These are phyloP conservation scores for Amphilophus citrinellus DNA, from an alignment of 2,113 vertebrate genomes.

Conservation along the genomic window DNA sequence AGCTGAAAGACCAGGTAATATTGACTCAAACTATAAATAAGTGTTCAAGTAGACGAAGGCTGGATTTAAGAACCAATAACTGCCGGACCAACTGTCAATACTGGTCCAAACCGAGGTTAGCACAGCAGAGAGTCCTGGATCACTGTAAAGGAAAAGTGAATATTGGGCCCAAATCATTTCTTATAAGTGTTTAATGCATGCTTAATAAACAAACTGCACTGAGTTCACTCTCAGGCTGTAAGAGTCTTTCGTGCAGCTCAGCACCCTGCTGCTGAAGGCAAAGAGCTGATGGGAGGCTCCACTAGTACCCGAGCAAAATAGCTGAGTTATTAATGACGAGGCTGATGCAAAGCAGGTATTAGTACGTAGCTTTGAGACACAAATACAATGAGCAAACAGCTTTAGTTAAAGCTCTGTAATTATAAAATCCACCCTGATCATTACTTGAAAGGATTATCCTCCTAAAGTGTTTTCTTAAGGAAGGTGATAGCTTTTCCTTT, in stretches of 20 bases:
- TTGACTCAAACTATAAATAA: not conserved
- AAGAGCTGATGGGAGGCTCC: not conserved
- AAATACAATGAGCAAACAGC: not conserved
- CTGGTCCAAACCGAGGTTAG: not conserved
- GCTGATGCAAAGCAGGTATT: not conserved
- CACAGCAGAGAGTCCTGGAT: not conserved
- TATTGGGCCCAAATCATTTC: not conserved
- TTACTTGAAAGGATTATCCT: slow-evolving; percentile 17
- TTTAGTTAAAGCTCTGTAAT: slow-evolving; percentile 10
- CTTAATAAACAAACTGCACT: not conserved
- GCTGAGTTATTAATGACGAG: not conserved
- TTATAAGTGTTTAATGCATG: not conserved
- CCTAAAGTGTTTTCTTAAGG: not conserved
- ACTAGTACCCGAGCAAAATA: not conserved
- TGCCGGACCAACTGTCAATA: not conserved
- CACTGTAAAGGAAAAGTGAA: not conserved
- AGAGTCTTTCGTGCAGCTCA: not conserved
- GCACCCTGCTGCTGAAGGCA: too few relatives aligned
- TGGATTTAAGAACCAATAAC: not conserved
- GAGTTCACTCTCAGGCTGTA: not conserved
- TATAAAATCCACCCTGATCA: not conserved
- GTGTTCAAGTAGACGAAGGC: not conserved
- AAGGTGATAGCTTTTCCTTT: not conserved
- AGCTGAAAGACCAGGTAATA: not conserved
- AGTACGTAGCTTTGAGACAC: not conserved